A percentile compares a stretch with the other conserved stretches of the same genome.
Conservation (phyloP, 2,888 invertebrate species). For the Campoplex nolae region DNA sequence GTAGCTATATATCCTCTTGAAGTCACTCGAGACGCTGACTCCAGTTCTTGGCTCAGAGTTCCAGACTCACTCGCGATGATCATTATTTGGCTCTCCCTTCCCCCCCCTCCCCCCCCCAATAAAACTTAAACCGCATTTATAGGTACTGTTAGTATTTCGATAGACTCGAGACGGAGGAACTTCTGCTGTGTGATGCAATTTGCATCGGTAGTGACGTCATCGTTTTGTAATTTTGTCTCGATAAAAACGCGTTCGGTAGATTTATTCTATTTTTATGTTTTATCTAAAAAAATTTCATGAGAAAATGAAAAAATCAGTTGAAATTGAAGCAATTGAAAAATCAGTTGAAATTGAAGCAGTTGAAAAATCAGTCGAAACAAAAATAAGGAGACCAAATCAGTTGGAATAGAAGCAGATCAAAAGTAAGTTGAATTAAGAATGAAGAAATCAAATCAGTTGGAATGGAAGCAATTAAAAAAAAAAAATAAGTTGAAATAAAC, state of each 20-base stretch:
- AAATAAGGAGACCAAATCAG: no score
- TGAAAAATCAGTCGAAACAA: no score
- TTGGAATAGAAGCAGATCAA: no score
- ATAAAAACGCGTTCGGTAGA: neutral
- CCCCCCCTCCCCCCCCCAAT: conserved; percentile 19
- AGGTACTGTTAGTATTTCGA: neutral
- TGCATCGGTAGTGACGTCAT: neutral
- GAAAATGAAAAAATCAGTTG: neutral
- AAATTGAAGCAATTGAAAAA: neutral
- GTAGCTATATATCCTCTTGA: conserved; percentile 24
- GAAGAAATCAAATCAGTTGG: neutral
- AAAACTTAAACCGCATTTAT: conserved; percentile 44
- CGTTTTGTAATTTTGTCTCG: neutral
- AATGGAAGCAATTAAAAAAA: neutral
- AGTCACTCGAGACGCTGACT: conserved; percentile 52
- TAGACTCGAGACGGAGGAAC: neutral
- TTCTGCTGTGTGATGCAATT: neutral
- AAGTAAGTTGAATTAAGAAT: no score
- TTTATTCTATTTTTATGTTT: no score
- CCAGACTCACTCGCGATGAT: conserved; percentile 32
- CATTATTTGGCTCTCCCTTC: conserved; percentile 35
- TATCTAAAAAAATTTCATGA: no score
- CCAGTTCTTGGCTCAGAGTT: conserved; percentile 44
- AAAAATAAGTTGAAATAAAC: neutral
- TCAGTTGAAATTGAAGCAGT: neutral